Base-by-base conservation (phyloP, 2,113 vertebrate species). In the Phrynosoma platyrhinos region DNA sequence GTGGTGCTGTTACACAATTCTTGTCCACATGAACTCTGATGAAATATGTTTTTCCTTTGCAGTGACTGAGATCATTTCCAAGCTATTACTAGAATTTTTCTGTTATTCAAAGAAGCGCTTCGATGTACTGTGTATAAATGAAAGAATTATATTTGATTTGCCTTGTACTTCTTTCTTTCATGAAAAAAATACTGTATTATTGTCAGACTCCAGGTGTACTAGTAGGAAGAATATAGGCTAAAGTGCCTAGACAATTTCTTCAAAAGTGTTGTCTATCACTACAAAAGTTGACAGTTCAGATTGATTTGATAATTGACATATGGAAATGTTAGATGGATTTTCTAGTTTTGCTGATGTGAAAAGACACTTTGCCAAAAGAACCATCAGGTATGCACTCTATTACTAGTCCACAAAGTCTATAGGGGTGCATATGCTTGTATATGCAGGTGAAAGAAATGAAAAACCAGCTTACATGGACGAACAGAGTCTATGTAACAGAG, bases 1-100 rank as follows among this genome's bases (percentile, higher is more conserved):
- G 90, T 88, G 92, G 92, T 27, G 89, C 93, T 93, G 68, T 79
- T 82, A 71, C 52, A 55, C 86, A 14, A 27, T 79, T 74, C 58
- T 88, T 86, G 7, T 55, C 5, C 55, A 21, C 27, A 30, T 30
- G 5, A 27, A 9, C 82, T 6, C 12, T 30, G 7, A 9, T 89
- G 58, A 53, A 75, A 32, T 14, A 42, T 36, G 9, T 42, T 68
- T 68, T 18, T 55, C 18, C 62, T 42, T 84, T 32, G 86, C 72
- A 16, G 40, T 27, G 87, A 30, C 69, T 68, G 9, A 4, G 75
- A 69, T 84, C 66, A 52, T 74, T 87, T 87, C 71, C 81, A 74
- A 62, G 52, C 64, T 64, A 30, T 79, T 79, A 82, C 30, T 58
- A 79, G 9, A 1, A 6, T 76, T 36, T 84, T 74, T n/a, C 75